Evolutionary conservation across 2,113 vertebrate species (phyloP), one percentile per base, ranked within the genome.

Genomic region (Lontra canadensis): DNA sequence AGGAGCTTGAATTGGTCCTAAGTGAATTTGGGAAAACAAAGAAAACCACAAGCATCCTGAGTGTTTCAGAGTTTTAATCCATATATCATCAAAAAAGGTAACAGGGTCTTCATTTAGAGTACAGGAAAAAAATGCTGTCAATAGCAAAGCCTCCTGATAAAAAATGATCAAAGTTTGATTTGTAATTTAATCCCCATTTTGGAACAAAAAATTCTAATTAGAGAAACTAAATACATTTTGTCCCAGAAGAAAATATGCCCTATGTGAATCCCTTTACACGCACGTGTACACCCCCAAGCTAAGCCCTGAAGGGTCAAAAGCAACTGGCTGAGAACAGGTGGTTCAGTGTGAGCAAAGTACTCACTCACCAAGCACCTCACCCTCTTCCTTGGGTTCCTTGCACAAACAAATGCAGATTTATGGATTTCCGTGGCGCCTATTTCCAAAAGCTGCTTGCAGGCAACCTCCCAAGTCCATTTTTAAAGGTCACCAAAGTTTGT

Each of bases 91-190:
- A 18, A 49, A 6, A 94, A 78, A 34, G n/a, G 36, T 11, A 34
- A 23, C 7, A 21, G 25, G 3, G 13, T 31, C 71, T 95, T 80
- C 21, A 34, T 76, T 90, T 87, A 42, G 29, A 69, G 6, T 13
- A 44, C 49, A 36, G 79, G 3, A 52, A 20, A 20, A 65, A 52
- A 67, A 17, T 21, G 12, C 4, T 85, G 67, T 81, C 42, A n/a
- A 13, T 47, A 49, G 21, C 20, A 49, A 92, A 90, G 36, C 23
- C n/a, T 88, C 31, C 18, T 36, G 23, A 11, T 47, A 4, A 80
- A 39, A 93, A 83, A 49, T 26, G 3, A 63, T 67, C 29, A 63
- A 88, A 85, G 49, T 86, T 31, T 93, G 59, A 76, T 76, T 95
- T 18, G 8, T 80, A 49, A 76, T 90, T 79, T 96, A 79, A 39